Evolutionary conservation across 2,888 invertebrate genomes (phyloP).

Genomic region (Hemicrepidius hirtus): DNA sequence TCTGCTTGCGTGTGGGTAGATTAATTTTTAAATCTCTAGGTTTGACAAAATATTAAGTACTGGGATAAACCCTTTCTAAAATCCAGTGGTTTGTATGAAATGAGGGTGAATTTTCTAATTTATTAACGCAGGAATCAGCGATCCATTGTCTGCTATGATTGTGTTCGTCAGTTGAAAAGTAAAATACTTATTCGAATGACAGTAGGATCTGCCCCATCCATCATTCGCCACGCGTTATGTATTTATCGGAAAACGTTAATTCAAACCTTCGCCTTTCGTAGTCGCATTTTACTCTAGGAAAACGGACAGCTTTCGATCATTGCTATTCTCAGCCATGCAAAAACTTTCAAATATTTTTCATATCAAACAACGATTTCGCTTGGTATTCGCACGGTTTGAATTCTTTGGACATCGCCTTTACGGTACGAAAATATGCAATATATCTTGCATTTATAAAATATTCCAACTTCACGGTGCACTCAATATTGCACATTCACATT

Average conservation of each 20-base stretch:
- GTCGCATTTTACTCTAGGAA: constrained; percentile 23
- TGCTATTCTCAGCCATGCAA: constrained; percentile 21
- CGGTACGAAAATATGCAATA: constrained; percentile 23
- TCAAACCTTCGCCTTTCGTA: constrained; percentile 28
- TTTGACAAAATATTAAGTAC: constrained; percentile 30
- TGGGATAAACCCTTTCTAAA: constrained; percentile 18
- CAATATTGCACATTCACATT: background rate
- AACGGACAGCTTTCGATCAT: constrained; percentile 9
- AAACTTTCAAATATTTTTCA: constrained; percentile 26
- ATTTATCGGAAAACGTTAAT: constrained; percentile 32
- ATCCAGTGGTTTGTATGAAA: constrained; percentile 18
- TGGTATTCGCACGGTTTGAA: constrained; percentile 23
- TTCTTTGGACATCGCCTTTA: constrained; percentile 25
- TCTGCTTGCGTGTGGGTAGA: constrained; percentile 11
- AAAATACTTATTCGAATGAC: constrained; percentile 34
- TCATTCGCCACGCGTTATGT: constrained; percentile 29
- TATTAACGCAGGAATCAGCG: constrained; percentile 30
- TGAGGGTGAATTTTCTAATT: constrained; percentile 29
- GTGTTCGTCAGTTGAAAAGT: constrained; percentile 33
- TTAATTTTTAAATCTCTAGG: constrained; percentile 29
- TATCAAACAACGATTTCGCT: constrained; percentile 23
- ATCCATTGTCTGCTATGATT: constrained; percentile 29
- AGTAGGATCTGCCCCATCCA: constrained; percentile 31
- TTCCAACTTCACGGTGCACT: background rate
- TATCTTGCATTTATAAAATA: constrained; percentile 19